Base-by-base conservation (phyloP, 2,797 vertebrate species). In the Sebastes diaconus region DNA sequence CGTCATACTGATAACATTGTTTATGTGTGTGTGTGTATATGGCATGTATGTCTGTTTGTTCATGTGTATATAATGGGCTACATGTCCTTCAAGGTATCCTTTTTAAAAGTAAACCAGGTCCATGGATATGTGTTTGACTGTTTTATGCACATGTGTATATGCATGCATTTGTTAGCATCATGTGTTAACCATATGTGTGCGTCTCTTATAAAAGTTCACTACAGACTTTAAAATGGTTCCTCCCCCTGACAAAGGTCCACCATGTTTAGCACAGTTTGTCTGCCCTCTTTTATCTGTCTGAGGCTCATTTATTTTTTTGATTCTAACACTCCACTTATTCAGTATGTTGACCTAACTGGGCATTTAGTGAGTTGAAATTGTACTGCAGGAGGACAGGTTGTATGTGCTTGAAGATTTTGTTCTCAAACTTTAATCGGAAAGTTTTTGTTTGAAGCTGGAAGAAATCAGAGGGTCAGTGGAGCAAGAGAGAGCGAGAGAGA, bases 211-310 rank as follows among this genome's bases (percentile, higher is more conserved):
- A 73, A 14, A 29, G 42, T 70, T 63, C 66, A 71, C 46, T 39
- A 52, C 30, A 6, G 78, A 22, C 29, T 83, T 69, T 71, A 27
- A 83, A 75, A 39, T 30, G 20, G 59, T 25, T 30, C 34, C 67
- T 71, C 57, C 73, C 61, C 25, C 46, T 34, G 71, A 54, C 11
- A 61, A 83, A 87, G 77, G 83, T 87, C 84, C 80, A 83, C 5
- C 20, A 12, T 55, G 32, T 79, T 12, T 27, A 4, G 60, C 70
- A 80, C 66, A 70, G 72, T 85, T 80, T 75, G 63, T 70, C 68
- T 79, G 59, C 30, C 76, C 75, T 83, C 25, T 60, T 82, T 85
- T 70, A 27, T 52, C 42, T 14, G 32, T 11, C 64, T 60, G 24
- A 58, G 3, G 0, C 11, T 1, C 10, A 0, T 16, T 29, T 42